Conservation (phyloP, 2,113 vertebrate genomes). For the Melanocharis versteri region DNA sequence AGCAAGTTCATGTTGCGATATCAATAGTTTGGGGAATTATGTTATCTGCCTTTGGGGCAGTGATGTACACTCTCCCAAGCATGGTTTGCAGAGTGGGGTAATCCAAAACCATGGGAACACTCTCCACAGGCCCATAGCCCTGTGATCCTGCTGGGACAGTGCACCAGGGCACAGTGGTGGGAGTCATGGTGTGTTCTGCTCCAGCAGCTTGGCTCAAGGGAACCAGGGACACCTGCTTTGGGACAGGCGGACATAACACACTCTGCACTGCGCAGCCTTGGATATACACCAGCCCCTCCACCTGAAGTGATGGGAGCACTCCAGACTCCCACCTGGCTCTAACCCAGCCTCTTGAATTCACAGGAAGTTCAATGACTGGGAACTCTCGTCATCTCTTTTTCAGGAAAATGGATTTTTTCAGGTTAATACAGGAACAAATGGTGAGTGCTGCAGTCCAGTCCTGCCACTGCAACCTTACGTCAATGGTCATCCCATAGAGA, state of each 20-base stretch:
- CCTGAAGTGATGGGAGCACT: neutral
- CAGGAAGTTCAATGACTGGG: too few species aligned
- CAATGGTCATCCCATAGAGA: neutral
- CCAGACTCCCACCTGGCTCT: neutral
- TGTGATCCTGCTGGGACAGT: accelerated
- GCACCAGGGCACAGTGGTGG: neutral
- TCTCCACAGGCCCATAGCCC: accelerated
- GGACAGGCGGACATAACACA: neutral
- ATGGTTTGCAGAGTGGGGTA: neutral
- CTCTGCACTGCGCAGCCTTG: neutral
- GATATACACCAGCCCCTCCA: neutral
- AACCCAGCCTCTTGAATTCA: neutral
- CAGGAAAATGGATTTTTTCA: neutral
- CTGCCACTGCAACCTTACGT: accelerated
- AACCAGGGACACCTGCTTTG: accelerated
- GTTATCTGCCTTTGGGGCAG: neutral
- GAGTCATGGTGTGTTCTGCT: neutral
- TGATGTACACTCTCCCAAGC: neutral
- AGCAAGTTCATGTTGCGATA: neutral
- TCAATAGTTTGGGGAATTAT: neutral
- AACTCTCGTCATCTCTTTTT: neutral
- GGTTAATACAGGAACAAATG: neutral
- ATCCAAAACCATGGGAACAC: neutral
- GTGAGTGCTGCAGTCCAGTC: neutral
- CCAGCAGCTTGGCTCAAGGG: neutral